phyloP scores from a whole-genome alignment of 2,113 vertebrate species.

The Corythornis vintsioides region DNA sequence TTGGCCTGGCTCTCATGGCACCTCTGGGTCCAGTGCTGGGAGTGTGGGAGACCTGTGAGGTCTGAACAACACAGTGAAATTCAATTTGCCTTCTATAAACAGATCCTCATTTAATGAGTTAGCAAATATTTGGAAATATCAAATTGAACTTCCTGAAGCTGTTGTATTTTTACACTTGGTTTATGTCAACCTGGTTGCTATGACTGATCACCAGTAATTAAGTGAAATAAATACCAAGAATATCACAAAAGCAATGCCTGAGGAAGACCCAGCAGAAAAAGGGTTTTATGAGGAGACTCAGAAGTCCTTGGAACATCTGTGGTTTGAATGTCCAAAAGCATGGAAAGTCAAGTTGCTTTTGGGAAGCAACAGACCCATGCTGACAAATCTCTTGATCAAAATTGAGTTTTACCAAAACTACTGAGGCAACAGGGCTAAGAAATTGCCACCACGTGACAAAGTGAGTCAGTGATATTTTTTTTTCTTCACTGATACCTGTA shows the following conservation, averaged over 20 bases:
- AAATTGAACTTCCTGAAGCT: neutral
- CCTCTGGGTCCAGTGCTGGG: neutral
- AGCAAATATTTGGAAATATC: neutral
- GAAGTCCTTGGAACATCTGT: neutral
- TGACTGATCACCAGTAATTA: neutral
- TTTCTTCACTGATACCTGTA: neutral
- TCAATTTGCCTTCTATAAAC: neutral
- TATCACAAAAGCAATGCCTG: neutral
- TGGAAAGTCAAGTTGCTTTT: neutral
- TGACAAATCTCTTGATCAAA: neutral
- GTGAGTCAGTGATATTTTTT: neutral
- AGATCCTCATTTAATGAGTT: neutral
- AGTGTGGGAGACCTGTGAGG: rapidly evolving
- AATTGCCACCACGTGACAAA: neutral
- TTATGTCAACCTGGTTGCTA: neutral
- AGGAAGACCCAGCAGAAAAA: neutral
- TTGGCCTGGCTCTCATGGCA: neutral
- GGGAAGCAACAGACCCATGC: neutral
- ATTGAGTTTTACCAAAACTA: neutral
- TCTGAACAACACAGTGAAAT: neutral
- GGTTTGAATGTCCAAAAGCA: neutral
- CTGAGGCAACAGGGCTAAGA: neutral
- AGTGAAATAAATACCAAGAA: neutral
- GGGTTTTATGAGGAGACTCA: neutral
- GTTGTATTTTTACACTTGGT: neutral